phyloP scores from a whole-genome alignment of 2,113 vertebrate genomes.

The Cynocephalus volans region DNA sequence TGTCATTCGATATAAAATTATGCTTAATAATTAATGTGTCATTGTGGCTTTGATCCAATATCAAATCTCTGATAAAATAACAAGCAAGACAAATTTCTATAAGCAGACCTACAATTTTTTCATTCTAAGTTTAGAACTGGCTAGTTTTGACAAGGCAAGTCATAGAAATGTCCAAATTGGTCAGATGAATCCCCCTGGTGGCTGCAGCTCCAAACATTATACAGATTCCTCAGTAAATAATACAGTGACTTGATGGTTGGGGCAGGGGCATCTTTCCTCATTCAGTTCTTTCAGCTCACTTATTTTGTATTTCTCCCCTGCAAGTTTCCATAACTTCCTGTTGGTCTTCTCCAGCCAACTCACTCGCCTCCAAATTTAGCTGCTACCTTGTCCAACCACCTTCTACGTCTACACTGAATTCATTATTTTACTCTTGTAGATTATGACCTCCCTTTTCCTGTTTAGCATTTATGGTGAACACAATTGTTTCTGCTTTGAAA shows the following conservation, averaged over 20 bases:
- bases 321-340: neutral
- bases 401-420: neutral
- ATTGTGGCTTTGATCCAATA: conserved; percentile 27
- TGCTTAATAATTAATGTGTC: neutral
- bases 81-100: conserved; percentile 18
- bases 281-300: neutral
- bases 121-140: conserved; percentile 18
- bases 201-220: neutral
- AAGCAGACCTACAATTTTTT: conserved; percentile 9
- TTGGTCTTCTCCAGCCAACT: neutral
- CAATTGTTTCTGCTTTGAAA: neutral
- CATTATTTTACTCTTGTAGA: neutral
- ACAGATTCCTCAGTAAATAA: conserved; percentile 13
- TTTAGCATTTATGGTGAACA: neutral
- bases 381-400: neutral
- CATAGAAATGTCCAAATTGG: neutral
- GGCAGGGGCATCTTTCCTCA: neutral
- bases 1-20: conserved; percentile 53
- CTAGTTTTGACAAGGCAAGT: neutral
- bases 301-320: conserved; percentile 1
- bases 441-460: neutral
- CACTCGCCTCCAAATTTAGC: neutral
- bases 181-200: neutral
- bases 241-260: neutral
- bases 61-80: neutral